Conservation (phyloP, 2,113 vertebrate species). For the Zonotrichia leucophrys region DNA sequence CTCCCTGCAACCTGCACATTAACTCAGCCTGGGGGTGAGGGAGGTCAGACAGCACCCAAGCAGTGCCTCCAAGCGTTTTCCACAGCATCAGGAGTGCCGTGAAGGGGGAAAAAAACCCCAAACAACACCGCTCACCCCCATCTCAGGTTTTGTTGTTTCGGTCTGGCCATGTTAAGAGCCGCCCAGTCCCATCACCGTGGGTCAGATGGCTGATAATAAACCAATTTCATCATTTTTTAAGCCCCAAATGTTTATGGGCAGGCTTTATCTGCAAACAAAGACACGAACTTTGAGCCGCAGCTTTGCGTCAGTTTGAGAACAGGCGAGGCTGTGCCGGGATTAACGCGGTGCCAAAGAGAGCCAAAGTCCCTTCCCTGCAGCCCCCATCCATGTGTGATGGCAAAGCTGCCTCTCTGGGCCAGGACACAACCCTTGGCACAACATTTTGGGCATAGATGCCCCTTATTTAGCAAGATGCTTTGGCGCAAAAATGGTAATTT, state of each 20-base stretch:
- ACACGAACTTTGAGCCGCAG: neutral
- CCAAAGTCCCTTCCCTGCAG: neutral
- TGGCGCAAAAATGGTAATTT: neutral
- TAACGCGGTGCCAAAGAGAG: accelerated
- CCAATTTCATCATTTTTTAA: slow-evolving; percentile 6
- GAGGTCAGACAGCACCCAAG: neutral
- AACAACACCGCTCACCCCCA: neutral
- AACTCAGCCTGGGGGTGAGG: neutral
- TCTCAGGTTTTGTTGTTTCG: neutral
- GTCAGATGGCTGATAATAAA: slow-evolving; percentile 38
- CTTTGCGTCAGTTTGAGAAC: neutral
- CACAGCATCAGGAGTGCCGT: neutral
- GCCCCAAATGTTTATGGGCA: neutral
- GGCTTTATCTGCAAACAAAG: neutral
- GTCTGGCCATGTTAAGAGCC: neutral
- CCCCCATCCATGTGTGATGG: accelerated
- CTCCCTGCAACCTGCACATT: neutral
- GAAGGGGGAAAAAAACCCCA: neutral
- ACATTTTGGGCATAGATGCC: neutral
- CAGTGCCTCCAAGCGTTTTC: neutral
- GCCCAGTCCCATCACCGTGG: neutral
- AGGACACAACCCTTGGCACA: neutral
- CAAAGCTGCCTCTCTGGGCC: neutral
- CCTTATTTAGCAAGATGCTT: neutral
- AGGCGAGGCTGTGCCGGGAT: neutral